Evolutionary conservation across 2,888 invertebrate species (phyloP), one percentile per base, ranked within the genome.

Genomic region (Myathropa florea): DNA sequence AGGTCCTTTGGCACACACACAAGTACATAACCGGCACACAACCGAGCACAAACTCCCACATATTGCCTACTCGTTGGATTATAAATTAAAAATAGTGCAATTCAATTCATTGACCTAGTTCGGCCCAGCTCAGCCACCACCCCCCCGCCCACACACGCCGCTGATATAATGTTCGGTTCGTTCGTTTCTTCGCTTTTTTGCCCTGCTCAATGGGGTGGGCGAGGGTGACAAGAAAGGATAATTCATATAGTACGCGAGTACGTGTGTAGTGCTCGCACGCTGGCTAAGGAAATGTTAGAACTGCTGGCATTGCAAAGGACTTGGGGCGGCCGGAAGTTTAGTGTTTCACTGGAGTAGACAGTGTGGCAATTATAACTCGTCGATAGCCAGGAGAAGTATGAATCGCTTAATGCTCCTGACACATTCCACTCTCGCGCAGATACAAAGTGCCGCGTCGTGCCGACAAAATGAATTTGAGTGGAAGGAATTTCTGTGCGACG

Each of bases 41-140:
- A 33, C 18, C 70, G 57, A 24, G 57, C 53, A 68, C 67, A 39
- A 24, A 63, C 57, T 71, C 72, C 68, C 73, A 70, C 57, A 82
- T 64, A 82, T 83, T 73, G 78, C 83, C 86, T 75, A 83, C 83
- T 79, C 75, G 72, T 73, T 83, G 75, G 80, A 76, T 83, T 83
- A 87, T 87, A 87, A 87, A 83, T 87, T 87, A 80, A 83, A 87
- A 87, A 87, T 87, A 87, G 83, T 87, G 87, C 87, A 87, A 87
- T 87, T 87, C 87, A 83, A 87, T 87, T 87, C 87, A 87, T 83
- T 87, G 87, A 83, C 87, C 87, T 72, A 87, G 79, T 83, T 87
- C 65, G 18, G n/a, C 26, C 77, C 12, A 14, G 12, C 57, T 23
- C 57, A 36, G 36, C 65, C 30, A 60, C 59, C 77, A 46, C 2